Evolutionary conservation across 2,113 vertebrate genomes (phyloP).

Genomic region (Chloebia gouldiae): DNA sequence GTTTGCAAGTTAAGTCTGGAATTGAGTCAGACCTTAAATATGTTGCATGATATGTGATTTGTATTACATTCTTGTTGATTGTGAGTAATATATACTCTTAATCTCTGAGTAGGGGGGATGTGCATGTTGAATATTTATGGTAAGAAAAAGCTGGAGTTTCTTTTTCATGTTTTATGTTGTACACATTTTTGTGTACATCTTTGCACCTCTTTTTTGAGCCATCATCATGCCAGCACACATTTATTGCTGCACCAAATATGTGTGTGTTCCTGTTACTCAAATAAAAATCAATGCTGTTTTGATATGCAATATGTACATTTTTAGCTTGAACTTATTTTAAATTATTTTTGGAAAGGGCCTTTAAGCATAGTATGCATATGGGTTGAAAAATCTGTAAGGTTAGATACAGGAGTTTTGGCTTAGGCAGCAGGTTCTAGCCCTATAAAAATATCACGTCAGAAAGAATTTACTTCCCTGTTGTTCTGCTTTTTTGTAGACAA

Average conservation of each 20-base stretch:
- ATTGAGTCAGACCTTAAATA: constrained; percentile 1
- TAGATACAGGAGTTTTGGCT: not conserved
- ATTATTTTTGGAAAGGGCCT: constrained; percentile 26
- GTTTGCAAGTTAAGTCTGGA: not conserved
- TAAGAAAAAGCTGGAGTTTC: constrained; percentile 26
- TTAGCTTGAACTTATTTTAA: constrained; percentile 52
- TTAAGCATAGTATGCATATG: constrained; percentile 30
- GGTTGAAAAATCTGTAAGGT: constrained; percentile 50
- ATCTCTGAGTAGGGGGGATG: not conserved
- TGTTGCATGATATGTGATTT: not conserved
- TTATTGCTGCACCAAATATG: constrained; percentile 23
- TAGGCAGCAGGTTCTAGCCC: not conserved
- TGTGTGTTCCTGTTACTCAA: not conserved
- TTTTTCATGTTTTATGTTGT: constrained; percentile 48
- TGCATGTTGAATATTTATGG: constrained; percentile 23
- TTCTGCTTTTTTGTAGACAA: not conserved
- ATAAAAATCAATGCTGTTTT: constrained; percentile 48
- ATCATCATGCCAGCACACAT: constrained; percentile 28
- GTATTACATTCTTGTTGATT: not conserved
- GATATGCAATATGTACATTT: constrained; percentile 19
- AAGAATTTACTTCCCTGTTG: not conserved
- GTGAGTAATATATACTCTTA: not conserved
- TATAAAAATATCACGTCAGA: not conserved
- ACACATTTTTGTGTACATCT: constrained; percentile 34
- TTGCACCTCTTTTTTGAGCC: constrained; percentile 26